A percentile compares a stretch with the other conserved stretches of the same genome.
Evolutionary conservation across 2,113 vertebrate species (phyloP).

Genomic region (Lamprologus tigripictilis): DNA sequence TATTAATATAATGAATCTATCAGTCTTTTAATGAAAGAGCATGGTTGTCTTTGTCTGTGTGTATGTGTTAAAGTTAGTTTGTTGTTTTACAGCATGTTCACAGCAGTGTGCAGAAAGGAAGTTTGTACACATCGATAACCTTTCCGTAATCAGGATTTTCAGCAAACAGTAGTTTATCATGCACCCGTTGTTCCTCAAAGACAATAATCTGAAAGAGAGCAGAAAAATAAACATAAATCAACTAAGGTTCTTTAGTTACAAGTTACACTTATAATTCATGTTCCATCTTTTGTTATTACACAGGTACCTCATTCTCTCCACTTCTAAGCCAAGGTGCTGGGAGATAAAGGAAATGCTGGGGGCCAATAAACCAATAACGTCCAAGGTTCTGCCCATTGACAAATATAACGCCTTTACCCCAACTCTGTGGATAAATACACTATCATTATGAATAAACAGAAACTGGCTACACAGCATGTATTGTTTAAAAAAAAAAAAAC

Average conservation of each 20-base stretch:
- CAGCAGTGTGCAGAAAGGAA: conserved; percentile 58
- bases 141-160: conserved; percentile 76
- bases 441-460: neutral
- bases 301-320: conserved; percentile 80
- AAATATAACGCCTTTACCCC: conserved; percentile 87
- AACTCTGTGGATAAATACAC: conserved; percentile 71
- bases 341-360: conserved; percentile 85
- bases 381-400: conserved; percentile 86
- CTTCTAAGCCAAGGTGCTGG: conserved; percentile 81
- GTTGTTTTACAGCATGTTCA: conserved; percentile 10
- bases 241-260: neutral
- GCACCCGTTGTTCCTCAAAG: conserved; percentile 80
- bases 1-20: neutral
- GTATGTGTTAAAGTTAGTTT: neutral
- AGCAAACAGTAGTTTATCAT: conserved; percentile 70
- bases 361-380: conserved; percentile 86
- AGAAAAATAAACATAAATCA: neutral
- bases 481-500: neutral
- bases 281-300: neutral
- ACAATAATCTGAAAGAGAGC: conserved; percentile 74
- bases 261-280: neutral
- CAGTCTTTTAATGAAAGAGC: neutral
- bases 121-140: conserved; percentile 64
- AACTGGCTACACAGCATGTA: neutral
- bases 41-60: neutral